Percentiles rank a stretch among this genome's conserved stretches.
Evolutionary conservation across 2,888 invertebrate genomes (phyloP).

Genomic region (Ctena decussata): DNA sequence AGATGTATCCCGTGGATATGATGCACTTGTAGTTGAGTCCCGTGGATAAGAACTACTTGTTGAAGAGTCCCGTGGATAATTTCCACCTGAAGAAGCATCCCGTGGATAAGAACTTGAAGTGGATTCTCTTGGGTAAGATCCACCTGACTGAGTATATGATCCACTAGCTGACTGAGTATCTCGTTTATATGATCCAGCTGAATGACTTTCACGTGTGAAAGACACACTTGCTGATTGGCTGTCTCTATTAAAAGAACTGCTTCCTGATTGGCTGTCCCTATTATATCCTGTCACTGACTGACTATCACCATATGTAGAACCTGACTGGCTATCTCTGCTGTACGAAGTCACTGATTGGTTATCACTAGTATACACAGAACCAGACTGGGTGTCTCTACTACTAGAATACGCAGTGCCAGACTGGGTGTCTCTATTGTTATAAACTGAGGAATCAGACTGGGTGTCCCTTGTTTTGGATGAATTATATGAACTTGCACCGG

Average conservation of each 20-base stretch:
- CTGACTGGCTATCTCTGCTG: conserved; percentile 69
- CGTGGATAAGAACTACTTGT: background rate
- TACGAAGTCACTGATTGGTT: conserved; percentile 64
- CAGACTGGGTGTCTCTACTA: conserved; percentile 69
- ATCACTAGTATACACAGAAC: conserved; percentile 65
- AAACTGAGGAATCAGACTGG: conserved; percentile 62
- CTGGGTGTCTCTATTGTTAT: conserved; percentile 67
- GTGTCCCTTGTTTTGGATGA: conserved; percentile 67
- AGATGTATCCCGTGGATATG: conserved; percentile 34
- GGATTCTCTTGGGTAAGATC: conserved; percentile 71
- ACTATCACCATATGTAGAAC: conserved; percentile 71
- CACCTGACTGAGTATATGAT: conserved; percentile 40
- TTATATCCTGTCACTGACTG: conserved; percentile 60
- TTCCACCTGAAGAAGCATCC: conserved; percentile 52
- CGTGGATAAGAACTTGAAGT: conserved; percentile 56
- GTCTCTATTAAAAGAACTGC: conserved; percentile 73
- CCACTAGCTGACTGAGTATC: conserved; percentile 65
- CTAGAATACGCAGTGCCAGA: conserved; percentile 64
- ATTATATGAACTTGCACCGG: conserved; percentile 62
- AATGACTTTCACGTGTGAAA: conserved; percentile 52
- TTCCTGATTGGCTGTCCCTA: conserved; percentile 68
- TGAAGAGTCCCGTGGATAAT: background rate
- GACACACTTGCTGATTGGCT: conserved; percentile 55
- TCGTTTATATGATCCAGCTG: conserved; percentile 58
- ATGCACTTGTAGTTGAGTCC: background rate